Evolutionary conservation across 1,140 invertebrate species (phyloP), one percentile per base, ranked within the genome.

Genomic region (Zeugodacus cucurbitae): DNA sequence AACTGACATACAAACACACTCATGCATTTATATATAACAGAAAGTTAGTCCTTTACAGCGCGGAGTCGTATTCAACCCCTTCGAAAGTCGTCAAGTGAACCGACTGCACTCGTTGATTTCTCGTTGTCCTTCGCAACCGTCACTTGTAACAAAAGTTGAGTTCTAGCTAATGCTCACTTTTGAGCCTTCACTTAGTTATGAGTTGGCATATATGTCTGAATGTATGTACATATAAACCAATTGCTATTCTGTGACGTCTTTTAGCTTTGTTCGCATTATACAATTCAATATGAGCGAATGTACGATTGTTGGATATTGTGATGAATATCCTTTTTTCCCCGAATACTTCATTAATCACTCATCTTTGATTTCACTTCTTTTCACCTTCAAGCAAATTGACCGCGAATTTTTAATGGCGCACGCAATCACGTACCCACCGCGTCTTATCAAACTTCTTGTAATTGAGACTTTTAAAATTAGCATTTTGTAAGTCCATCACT

Each of bases 301-400:
- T 41, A 6, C 34, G 67, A n/a, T 74, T 82, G n/a, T 11, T 20
- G 8, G 74, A 48, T 82, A 82, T 82, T 17, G 4, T 54, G 74
- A 82, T 82, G 74, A 74, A 82, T 82, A 82, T 48, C 74, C n/a
- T 82, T 82, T 54, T 78, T 54, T 82, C 34, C 10, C 34, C 10
- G 20, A 26, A 82, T 29, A 48, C n/a, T 82, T 41, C 37, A 8
- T 22, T 22, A 37, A 78, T 78, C 70, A 34, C 70, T 17, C 22
- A 37, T 17, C n/a, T 44, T 48, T 82, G n/a, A n/a, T 54, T 54
- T 20, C 48, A 20, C n/a, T n/a, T 54, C 29, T 48, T 48, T n/a
- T 26, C 26, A 82, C 41, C 44, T 54, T 48, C 22, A 17, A 3
- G 14, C 37, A 82, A 74, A 29, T 74, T 41, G 37, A 44, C 17